phyloP scores from a whole-genome alignment of 2,888 invertebrate genomes.

The Amiota minor region DNA sequence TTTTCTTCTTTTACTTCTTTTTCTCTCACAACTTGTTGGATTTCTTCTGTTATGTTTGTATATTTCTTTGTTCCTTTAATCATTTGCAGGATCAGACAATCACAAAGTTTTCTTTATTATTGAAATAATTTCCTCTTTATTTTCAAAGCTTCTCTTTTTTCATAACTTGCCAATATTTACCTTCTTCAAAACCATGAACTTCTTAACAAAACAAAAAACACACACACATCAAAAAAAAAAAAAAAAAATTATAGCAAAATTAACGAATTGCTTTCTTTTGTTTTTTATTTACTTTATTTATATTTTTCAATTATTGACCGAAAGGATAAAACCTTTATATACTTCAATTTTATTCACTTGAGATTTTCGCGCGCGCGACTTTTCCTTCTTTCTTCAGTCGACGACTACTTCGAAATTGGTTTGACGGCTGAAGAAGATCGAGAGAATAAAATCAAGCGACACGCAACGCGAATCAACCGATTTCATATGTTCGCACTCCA shows the following conservation, averaged over 20 bases:
- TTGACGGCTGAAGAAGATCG: too few species aligned
- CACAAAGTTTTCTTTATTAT: not conserved
- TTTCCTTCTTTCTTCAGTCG: too few species aligned
- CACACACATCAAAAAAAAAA: not conserved
- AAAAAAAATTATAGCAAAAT: not conserved
- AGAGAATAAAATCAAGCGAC: too few species aligned
- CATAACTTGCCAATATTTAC: not conserved
- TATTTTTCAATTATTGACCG: too few species aligned
- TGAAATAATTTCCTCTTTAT: not conserved
- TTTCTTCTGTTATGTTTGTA: not conserved
- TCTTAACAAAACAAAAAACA: not conserved
- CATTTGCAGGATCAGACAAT: not conserved
- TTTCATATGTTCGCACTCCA: too few species aligned
- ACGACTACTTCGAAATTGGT: too few species aligned
- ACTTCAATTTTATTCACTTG: too few species aligned
- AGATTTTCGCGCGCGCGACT: too few species aligned
- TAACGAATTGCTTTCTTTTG: too few species aligned
- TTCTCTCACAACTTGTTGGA: constrained; percentile 21
- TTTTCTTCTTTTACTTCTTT: constrained; percentile 38
- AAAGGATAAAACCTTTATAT: too few species aligned
- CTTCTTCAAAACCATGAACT: not conserved
- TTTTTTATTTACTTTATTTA: too few species aligned
- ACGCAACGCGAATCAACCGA: too few species aligned
- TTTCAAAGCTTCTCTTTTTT: not conserved
- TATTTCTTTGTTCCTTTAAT: not conserved